Conservation (phyloP, 2,888 invertebrate species). For the Papilio demoleus region DNA sequence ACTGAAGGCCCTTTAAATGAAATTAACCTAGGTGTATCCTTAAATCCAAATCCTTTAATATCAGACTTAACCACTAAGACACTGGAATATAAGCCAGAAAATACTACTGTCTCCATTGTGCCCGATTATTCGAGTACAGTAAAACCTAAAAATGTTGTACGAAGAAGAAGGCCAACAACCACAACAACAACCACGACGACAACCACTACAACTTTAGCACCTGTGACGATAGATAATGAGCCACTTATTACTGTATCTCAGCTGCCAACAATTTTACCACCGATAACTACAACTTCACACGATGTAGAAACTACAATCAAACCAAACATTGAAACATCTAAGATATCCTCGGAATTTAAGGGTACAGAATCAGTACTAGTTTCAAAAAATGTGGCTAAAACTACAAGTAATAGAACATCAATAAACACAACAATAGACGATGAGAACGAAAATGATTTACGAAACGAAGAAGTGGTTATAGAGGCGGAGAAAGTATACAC, state of each 20-base stretch:
- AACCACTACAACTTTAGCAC: slow-evolving; percentile 50
- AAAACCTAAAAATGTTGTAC: slow-evolving; percentile 64
- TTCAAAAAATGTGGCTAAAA: slow-evolving; percentile 52
- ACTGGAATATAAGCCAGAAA: slow-evolving; percentile 51
- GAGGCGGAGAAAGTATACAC: slow-evolving; percentile 84
- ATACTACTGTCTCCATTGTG: slow-evolving; percentile 59
- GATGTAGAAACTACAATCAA: slow-evolving; percentile 55
- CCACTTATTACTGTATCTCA: slow-evolving; percentile 47
- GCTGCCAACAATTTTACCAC: slow-evolving; percentile 44
- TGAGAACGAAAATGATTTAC: slow-evolving; percentile 55
- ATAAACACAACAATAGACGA: slow-evolving; percentile 57
- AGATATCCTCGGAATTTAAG: slow-evolving; percentile 73
- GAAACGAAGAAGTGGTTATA: slow-evolving; percentile 80
- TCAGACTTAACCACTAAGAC: slow-evolving; percentile 56
- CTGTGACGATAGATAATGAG: slow-evolving; percentile 42
- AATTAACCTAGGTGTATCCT: slow-evolving; percentile 48
- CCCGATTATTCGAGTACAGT: slow-evolving; percentile 60
- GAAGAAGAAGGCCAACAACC: slow-evolving; percentile 75
- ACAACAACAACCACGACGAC: slow-evolving; percentile 66
- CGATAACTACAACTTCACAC: slow-evolving; percentile 45
- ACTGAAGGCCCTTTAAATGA: slow-evolving; percentile 62
- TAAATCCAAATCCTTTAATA: slow-evolving; percentile 60
- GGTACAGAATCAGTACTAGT: slow-evolving; percentile 57
- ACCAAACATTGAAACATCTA: slow-evolving; percentile 72
- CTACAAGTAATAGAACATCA: slow-evolving; percentile 50